These are phyloP conservation scores for Cecropterus lyciades DNA, from an alignment of 1,140 invertebrate genomes.

Conservation along the genomic window DNA sequence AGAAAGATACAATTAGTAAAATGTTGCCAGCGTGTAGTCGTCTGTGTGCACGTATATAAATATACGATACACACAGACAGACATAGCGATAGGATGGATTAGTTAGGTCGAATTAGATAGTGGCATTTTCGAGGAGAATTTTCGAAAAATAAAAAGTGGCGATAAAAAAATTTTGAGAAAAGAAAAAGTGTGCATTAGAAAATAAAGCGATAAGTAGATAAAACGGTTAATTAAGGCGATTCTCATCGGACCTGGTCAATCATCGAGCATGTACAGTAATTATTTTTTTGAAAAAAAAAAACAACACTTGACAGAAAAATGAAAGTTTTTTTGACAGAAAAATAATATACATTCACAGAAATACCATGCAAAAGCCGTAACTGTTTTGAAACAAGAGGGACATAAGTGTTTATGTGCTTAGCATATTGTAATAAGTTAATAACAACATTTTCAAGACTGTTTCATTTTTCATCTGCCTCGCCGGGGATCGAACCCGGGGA, in stretches of 20 bases:
- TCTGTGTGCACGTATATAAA: conserved; percentile 1
- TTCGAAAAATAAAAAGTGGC: conserved; percentile 41
- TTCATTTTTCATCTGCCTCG: no score
- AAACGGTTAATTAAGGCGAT: conserved; percentile 33
- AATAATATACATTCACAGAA: conserved; percentile 26
- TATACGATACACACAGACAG: conserved; percentile 12
- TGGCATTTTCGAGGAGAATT: conserved; percentile 32
- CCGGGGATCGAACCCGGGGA: no score
- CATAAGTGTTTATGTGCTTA: background rate
- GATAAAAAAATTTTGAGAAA: conserved; percentile 32
- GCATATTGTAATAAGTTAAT: no score
- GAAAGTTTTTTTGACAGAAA: conserved; percentile 24
- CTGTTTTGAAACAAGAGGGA: conserved; percentile 4
- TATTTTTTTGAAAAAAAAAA: conserved; percentile 25
- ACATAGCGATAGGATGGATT: conserved; percentile 33
- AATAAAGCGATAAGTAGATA: conserved; percentile 44
- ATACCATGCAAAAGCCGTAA: conserved; percentile 51
- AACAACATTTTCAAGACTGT: no score
- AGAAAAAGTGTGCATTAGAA: conserved; percentile 41
- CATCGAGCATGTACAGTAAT: conserved; percentile 79
- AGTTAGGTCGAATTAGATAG: conserved; percentile 39
- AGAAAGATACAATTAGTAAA: conserved; percentile 69
- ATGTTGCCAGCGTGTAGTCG: conserved; percentile 68
- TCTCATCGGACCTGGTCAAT: conserved; percentile 52
- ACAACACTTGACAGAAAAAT: conserved; percentile 32